phyloP scores from a whole-genome alignment of 2,113 vertebrate species.

The Ciconia maguari region DNA sequence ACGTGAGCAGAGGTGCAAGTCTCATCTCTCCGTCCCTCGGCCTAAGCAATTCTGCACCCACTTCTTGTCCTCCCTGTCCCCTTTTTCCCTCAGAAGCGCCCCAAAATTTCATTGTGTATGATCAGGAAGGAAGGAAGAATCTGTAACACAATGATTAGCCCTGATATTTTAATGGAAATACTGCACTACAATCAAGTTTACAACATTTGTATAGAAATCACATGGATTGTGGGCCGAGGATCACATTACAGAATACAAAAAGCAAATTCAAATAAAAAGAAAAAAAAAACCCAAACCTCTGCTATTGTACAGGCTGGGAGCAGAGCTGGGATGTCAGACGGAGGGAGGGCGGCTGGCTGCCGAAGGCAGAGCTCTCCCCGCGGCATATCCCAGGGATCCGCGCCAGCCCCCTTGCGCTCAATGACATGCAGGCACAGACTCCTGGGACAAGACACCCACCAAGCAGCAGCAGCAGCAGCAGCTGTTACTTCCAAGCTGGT shows the following conservation, averaged over 20 bases:
- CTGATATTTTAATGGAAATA: slow-evolving; percentile 83
- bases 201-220: slow-evolving; percentile 76
- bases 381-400: background rate
- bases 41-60: background rate
- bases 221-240: slow-evolving; percentile 57
- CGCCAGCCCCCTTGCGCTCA: background rate
- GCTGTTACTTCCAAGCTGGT: background rate
- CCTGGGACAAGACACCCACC: background rate
- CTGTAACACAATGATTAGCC: slow-evolving; percentile 14
- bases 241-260: slow-evolving; percentile 74
- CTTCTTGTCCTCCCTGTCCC: background rate
- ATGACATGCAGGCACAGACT: background rate
- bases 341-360: background rate
- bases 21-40: rapidly evolving
- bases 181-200: slow-evolving; percentile 79
- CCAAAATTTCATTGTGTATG: rapidly evolving
- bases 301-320: slow-evolving; percentile 65
- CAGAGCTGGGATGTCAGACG: background rate
- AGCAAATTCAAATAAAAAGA: slow-evolving; percentile 46
- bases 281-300: background rate
- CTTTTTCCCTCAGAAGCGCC: background rate
- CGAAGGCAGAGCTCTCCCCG: background rate
- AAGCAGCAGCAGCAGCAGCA: background rate
- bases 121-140: background rate
- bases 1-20: rapidly evolving